Conservation (phyloP, 1,140 invertebrate species). For the Rhagoletis pomonella region DNA sequence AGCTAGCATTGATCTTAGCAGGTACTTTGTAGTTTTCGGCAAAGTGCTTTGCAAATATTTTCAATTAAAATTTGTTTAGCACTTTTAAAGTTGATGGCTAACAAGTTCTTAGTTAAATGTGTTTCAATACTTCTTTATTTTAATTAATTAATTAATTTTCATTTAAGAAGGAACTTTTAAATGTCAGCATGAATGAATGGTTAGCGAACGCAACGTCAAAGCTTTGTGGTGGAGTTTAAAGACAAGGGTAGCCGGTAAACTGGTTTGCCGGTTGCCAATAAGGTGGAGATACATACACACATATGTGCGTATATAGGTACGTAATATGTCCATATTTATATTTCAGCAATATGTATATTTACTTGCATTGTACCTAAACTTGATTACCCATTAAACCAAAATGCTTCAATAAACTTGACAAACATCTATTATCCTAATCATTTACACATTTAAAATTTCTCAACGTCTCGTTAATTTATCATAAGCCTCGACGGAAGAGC, state of each 20-base stretch:
- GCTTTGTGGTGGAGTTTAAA: not conserved
- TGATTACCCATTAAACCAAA: no score
- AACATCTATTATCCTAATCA: no score
- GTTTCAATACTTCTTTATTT: not conserved
- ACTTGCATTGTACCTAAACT: no score
- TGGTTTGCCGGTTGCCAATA: not conserved
- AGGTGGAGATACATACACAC: not conserved
- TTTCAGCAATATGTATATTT: no score
- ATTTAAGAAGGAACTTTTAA: not conserved
- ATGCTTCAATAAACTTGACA: no score
- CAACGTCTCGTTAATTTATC: no score
- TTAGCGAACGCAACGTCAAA: not conserved
- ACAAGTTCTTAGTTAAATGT: not conserved
- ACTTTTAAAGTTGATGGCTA: not conserved
- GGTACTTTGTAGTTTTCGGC: not conserved
- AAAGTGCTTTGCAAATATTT: not conserved
- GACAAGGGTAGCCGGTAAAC: not conserved
- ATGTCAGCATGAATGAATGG: constrained; percentile 26
- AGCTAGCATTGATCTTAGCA: not conserved
- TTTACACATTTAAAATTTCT: no score
- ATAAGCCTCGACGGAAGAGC: no score
- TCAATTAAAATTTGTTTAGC: not conserved
- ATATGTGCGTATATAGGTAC: no score
- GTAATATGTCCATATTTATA: no score
- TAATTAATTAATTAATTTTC: not conserved